These are phyloP conservation scores for Lysandra bellargus DNA, from an alignment of 2,888 invertebrate species.

Conservation along the genomic window DNA sequence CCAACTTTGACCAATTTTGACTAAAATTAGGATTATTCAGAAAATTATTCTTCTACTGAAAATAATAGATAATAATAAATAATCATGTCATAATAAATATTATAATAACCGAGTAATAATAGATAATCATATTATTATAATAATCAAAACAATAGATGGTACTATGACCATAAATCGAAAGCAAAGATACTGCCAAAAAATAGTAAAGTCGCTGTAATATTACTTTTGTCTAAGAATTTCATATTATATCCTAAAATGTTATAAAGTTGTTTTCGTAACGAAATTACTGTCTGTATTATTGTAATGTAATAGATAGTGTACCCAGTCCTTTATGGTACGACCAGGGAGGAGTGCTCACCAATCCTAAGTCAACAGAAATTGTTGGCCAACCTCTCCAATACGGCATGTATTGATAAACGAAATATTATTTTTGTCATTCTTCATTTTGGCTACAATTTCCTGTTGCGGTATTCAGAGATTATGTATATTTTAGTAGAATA, in stretches of 20 bases:
- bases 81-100: too few relatives aligned
- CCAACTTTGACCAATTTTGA: too few relatives aligned
- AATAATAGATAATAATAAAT: too few relatives aligned
- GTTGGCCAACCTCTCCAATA: constrained; percentile 27
- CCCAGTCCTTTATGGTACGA: neutral
- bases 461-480: neutral
- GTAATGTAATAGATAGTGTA: constrained; percentile 11
- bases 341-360: neutral
- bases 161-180: neutral
- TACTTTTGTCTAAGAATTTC: neutral
- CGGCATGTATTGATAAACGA: constrained; percentile 15
- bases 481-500: neutral
- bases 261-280: neutral
- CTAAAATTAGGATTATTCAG: too few relatives aligned
- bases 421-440: neutral
- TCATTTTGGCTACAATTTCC: neutral
- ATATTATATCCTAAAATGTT: neutral
- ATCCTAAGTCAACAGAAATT: constrained; percentile 32
- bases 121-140: too few relatives aligned
- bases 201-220: neutral
- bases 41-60: too few relatives aligned
- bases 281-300: neutral
- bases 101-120: too few relatives aligned
- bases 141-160: too few relatives aligned
- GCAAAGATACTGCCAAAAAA: neutral